A percentile compares a stretch with the other conserved stretches of the same genome.
phyloP scores from a whole-genome alignment of 2,888 invertebrate species.

The Chironomus riparius region DNA sequence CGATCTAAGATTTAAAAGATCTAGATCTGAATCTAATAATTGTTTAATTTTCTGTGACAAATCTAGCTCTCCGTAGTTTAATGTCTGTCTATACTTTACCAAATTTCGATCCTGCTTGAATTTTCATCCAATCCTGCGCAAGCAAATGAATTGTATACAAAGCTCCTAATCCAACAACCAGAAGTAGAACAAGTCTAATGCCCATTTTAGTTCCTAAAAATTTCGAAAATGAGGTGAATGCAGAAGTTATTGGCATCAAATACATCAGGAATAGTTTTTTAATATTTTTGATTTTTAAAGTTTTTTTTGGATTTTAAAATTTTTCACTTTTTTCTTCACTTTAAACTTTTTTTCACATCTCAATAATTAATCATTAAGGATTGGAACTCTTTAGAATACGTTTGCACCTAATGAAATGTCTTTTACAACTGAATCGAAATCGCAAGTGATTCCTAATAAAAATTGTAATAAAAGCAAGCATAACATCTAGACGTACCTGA shows the following conservation, averaged over 20 bases:
- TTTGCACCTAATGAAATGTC: too few species aligned
- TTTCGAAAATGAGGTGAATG: background rate
- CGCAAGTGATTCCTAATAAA: background rate
- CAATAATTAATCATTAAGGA: background rate
- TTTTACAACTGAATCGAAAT: background rate
- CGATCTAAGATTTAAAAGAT: too few species aligned
- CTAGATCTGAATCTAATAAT: too few species aligned
- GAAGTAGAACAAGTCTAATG: conserved; percentile 37
- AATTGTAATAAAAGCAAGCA: background rate
- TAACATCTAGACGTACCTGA: background rate
- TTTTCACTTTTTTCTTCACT: background rate
- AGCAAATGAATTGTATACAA: conserved; percentile 45
- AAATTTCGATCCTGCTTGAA: conserved; percentile 31
- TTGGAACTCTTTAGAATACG: background rate
- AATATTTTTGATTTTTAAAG: background rate
- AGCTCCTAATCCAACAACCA: conserved; percentile 43
- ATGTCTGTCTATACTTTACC: too few species aligned
- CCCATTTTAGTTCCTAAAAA: conserved; percentile 16
- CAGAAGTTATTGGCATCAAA: background rate
- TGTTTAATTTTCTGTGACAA: too few species aligned
- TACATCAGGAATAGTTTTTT: background rate
- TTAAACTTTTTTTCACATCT: background rate
- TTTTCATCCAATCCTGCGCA: conserved; percentile 44
- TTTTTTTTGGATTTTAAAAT: background rate
- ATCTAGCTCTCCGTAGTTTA: too few species aligned